Evolutionary conservation across 1,140 invertebrate species (phyloP), one percentile per base, ranked within the genome.

Genomic region (Monomorium pharaonis): DNA sequence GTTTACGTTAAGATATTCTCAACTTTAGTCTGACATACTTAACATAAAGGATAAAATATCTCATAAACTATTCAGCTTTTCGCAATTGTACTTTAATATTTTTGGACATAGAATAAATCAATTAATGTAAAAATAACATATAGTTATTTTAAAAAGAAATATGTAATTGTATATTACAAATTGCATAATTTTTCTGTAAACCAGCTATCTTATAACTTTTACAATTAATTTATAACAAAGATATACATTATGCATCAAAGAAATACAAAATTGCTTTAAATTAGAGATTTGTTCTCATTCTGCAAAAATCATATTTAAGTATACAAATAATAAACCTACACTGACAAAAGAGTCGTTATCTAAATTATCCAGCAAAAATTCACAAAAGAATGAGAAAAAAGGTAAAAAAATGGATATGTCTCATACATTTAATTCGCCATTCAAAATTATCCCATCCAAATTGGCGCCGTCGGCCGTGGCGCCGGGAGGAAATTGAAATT

Each of bases 401-500:
- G 2, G 44, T 4, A 0, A 33, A 49, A 51, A 47, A 78, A 78
- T 16, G 16, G n/a, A 27, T 0, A 37, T 42, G 21, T 24, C 49
- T 24, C 49, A 21, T 14, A 7, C 16, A n/a, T 78, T 67, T 78
- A 78, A 78, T 67, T 78, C 62, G 16, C 4, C 1, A 10, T 10
- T 51, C 21, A 16, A 54, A 67, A 78, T 78, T 67, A 78, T 37
- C 14, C 10, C 14, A 51, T 37, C n/a, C 24, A 51, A 78, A 78
- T 49, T 37, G 42, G n/a, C 44, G 44, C 62, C n/a, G 24, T 78
- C 76, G 76, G 54, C 44, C n/a, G 44, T 78, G 18, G 27, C 18
- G 37, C 60, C 58, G 21, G 18, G 18, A 78, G 62, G 62, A 78
- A 78, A 78, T 78, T 78, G 62, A 78, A 78, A 78, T 56, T 47